Evolutionary conservation across 2,888 invertebrate genomes (phyloP).

Genomic region (Drosophila pseudotalamancana): DNA sequence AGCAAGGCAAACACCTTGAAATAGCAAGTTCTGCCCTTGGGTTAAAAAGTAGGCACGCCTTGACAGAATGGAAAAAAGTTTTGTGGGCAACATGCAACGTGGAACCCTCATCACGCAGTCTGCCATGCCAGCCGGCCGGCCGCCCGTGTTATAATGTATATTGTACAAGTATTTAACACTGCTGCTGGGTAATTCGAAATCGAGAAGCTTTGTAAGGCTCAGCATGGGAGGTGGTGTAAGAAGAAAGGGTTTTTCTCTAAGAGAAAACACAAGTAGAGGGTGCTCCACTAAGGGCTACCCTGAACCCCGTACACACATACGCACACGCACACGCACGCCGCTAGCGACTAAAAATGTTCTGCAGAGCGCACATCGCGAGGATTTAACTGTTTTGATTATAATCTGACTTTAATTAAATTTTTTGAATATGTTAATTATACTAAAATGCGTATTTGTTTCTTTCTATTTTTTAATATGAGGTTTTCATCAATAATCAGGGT

Average conservation of each 20-base stretch:
- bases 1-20: slow-evolving; percentile 33
- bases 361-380: too few species aligned
- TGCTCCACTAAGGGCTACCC: too few species aligned
- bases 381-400: too few species aligned
- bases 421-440: too few species aligned
- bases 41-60: slow-evolving; percentile 45
- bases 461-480: too few species aligned
- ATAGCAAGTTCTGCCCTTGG: slow-evolving; percentile 16
- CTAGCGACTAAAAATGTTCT: too few species aligned
- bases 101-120: slow-evolving; percentile 25
- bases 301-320: too few species aligned
- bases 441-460: too few species aligned
- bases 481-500: too few species aligned
- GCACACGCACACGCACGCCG: too few species aligned
- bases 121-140: slow-evolving; percentile 58
- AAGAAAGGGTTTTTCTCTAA: too few species aligned
- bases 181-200: slow-evolving; percentile 29
- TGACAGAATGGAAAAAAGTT: slow-evolving; percentile 62
- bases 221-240: neutral
- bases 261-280: slow-evolving; percentile 62
- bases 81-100: slow-evolving; percentile 51
- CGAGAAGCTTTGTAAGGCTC: slow-evolving; percentile 3
- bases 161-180: slow-evolving; percentile 59
- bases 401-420: too few species aligned
- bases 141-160: slow-evolving; percentile 57